Percentiles rank a stretch among this genome's conserved stretches.
Conservation (phyloP, 2,888 invertebrate genomes). For the Ernsta delagoae region DNA sequence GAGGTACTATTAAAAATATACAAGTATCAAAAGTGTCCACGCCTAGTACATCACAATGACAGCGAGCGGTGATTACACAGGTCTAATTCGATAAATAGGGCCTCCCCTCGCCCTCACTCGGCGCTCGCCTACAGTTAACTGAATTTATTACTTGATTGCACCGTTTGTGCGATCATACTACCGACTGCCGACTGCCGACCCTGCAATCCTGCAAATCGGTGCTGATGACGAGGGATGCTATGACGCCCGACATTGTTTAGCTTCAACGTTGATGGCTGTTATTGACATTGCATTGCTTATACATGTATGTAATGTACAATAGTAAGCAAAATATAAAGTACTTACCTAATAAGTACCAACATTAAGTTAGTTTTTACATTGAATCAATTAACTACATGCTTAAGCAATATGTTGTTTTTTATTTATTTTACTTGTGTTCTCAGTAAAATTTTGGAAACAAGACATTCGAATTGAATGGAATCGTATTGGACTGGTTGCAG, state of each 20-base stretch:
- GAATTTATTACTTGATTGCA: slow-evolving; percentile 73
- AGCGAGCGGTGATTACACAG: slow-evolving; percentile 74
- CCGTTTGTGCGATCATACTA: slow-evolving; percentile 56
- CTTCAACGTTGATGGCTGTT: background rate
- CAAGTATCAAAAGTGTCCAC: no score
- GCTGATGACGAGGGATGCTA: background rate
- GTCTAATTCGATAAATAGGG: slow-evolving; percentile 76
- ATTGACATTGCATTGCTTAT: background rate
- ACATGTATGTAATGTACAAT: no score
- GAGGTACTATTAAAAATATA: no score
- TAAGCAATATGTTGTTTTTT: no score
- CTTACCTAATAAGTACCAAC: no score
- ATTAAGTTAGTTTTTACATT: no score
- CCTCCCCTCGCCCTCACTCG: slow-evolving; percentile 45
- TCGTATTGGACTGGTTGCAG: no score
- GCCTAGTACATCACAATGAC: slow-evolving; percentile 46
- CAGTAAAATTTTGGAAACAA: no score
- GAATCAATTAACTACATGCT: no score
- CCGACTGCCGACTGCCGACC: background rate
- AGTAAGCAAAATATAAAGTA: no score
- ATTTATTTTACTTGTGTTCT: no score
- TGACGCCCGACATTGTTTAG: background rate
- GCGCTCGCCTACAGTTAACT: slow-evolving; percentile 53
- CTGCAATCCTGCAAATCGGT: slow-evolving; percentile 6
- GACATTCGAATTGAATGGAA: no score